phyloP scores from a whole-genome alignment of 2,113 vertebrate genomes.

The Lagopus muta region DNA sequence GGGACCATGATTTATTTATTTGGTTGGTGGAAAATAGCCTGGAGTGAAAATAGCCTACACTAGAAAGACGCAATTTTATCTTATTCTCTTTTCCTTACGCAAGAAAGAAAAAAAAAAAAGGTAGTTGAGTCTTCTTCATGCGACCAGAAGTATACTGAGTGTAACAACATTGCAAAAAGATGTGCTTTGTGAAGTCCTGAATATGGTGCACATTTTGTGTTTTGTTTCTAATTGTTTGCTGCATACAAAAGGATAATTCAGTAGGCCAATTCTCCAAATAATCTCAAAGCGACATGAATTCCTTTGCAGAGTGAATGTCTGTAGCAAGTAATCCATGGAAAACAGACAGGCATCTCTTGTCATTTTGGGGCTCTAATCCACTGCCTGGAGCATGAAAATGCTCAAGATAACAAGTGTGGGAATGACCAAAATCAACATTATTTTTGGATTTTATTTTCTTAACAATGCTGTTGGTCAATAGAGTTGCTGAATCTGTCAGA shows the following conservation, averaged over 20 bases:
- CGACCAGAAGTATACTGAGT: slow-evolving; percentile 19
- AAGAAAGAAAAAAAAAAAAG: background rate
- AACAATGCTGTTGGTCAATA: slow-evolving; percentile 76
- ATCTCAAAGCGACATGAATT: slow-evolving; percentile 77
- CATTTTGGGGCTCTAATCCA: slow-evolving; percentile 79
- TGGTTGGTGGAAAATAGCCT: background rate
- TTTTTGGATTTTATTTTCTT: slow-evolving; percentile 78
- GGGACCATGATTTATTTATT: background rate
- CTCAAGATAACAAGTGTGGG: slow-evolving; percentile 79
- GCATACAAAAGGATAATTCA: slow-evolving; percentile 72
- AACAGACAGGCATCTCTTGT: slow-evolving; percentile 79
- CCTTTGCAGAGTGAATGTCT: slow-evolving; percentile 74
- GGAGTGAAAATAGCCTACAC: background rate
- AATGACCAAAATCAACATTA: slow-evolving; percentile 80
- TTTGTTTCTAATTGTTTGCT: slow-evolving; percentile 63
- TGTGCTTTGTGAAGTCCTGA: slow-evolving; percentile 52
- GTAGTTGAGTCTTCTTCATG: background rate
- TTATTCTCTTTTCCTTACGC: background rate
- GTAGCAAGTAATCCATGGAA: slow-evolving; percentile 77
- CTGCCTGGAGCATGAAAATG: slow-evolving; percentile 76
- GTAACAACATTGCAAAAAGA: slow-evolving; percentile 51
- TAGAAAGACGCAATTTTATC: slow-evolving; percentile 14
- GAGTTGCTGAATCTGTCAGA: slow-evolving; percentile 73
- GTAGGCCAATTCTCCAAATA: slow-evolving; percentile 72
- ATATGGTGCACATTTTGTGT: slow-evolving; percentile 62